These are phyloP conservation scores for Chrysolina haemoptera DNA, from an alignment of 2,888 invertebrate genomes.

Conservation along the genomic window DNA sequence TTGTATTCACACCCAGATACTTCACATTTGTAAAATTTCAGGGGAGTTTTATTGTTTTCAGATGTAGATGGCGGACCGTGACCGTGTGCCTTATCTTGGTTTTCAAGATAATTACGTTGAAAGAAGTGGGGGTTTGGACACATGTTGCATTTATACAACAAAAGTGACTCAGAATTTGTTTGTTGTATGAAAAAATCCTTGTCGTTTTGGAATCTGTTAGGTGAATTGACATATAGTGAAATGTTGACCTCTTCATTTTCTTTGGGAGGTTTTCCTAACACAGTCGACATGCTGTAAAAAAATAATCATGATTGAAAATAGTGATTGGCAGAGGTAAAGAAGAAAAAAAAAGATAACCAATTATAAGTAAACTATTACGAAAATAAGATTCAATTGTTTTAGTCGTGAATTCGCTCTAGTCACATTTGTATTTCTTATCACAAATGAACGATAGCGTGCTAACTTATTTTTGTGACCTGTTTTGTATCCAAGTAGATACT, in stretches of 20 bases:
- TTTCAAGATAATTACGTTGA: not conserved
- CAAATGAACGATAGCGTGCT: too few species aligned
- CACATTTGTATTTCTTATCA: too few species aligned
- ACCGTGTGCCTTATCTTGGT: not conserved
- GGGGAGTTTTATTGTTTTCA: too few species aligned
- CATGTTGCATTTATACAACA: conserved; percentile 8
- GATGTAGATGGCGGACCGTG: not conserved
- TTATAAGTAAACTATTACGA: too few species aligned
- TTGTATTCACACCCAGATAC: not conserved
- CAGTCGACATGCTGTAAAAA: too few species aligned
- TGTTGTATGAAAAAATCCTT: not conserved
- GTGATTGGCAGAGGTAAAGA: too few species aligned
- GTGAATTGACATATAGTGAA: not conserved
- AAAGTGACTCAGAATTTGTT: not conserved
- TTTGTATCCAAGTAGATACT: too few species aligned
- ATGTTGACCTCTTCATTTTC: not conserved
- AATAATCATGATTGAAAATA: too few species aligned
- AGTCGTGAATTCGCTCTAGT: too few species aligned
- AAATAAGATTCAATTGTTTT: too few species aligned
- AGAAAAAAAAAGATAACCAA: too few species aligned
- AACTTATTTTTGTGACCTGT: too few species aligned
- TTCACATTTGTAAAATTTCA: not conserved
- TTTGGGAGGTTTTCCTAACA: not conserved
- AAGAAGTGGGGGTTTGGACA: not conserved
- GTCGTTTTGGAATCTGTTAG: not conserved